Percentiles rank a stretch among this genome's conserved stretches.
These are phyloP conservation scores for Hololepta plana DNA, from an alignment of 2,888 invertebrate genomes.

Conservation along the genomic window DNA sequence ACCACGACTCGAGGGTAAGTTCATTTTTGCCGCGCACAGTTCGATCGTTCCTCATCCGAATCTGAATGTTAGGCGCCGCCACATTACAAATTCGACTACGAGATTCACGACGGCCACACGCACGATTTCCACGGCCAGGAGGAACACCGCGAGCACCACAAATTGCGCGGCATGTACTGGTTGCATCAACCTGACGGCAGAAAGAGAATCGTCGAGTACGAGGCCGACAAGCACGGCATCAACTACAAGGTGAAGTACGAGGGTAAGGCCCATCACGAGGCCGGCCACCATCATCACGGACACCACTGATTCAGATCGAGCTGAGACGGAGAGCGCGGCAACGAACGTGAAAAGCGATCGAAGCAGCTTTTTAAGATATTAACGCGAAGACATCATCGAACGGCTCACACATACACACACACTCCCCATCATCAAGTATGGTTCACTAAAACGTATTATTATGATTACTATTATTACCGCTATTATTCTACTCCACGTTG, in stretches of 20 bases:
- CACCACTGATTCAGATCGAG: too few species aligned
- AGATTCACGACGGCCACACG: conserved; percentile 20
- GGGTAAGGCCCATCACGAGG: too few species aligned
- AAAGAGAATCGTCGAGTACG: conserved; percentile 22
- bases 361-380: too few species aligned
- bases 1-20: conserved; percentile 19
- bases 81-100: conserved; percentile 22
- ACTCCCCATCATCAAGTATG: too few species aligned
- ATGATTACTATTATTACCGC: too few species aligned
- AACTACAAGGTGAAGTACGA: conserved; percentile 21
- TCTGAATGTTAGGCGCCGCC: conserved; percentile 17
- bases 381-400: too few species aligned
- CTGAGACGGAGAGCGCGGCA: too few species aligned
- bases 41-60: not conserved
- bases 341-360: too few species aligned
- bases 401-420: too few species aligned
- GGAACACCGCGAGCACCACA: conserved; percentile 20
- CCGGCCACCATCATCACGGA: too few species aligned
- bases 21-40: not conserved
- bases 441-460: too few species aligned
- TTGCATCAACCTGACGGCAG: conserved; percentile 22
- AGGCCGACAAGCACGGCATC: conserved; percentile 21
- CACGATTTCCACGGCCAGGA: conserved; percentile 23
- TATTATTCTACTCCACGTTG: too few species aligned
- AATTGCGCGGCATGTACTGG: conserved; percentile 20